Evolutionary conservation across 1,140 invertebrate species (phyloP), one percentile per base, ranked within the genome.

Genomic region (Gonatopus flavifemur): DNA sequence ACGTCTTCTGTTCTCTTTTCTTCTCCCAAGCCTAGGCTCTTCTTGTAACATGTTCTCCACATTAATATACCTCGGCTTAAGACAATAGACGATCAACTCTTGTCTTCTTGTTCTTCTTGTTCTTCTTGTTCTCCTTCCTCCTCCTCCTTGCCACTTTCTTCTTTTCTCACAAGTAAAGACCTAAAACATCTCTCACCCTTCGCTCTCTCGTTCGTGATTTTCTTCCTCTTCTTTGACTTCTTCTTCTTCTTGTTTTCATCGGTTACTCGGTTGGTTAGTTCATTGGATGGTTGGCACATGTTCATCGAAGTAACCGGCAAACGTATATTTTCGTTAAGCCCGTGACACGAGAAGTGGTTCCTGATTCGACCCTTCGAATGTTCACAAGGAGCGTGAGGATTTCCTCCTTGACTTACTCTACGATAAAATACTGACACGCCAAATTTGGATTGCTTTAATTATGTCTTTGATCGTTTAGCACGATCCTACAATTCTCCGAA

Each of bases 51-150:
- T 77, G 76, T 73, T 76, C 76, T 68, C 71, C 73, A 62, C 76
- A 78, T 78, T 78, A 78, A 78, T 78, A 78, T 78, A 75, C 69
- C 73, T 57, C 58, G 67, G 73, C 73, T 78, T 78, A 78, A 74
- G 69, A 76, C 70, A 75, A 76, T 70, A 68, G 67, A 74, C 72
- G 68, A 76, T 69, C 68, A 69, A 63, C 60, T 52, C 52, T 46
- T 32, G 58, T 40, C 49, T 45, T 52, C 8, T 13, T 53, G 41
- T 52, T 28, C 28, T 41, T 40, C 38, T 12, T 44, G 12, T 18
- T 22, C 16, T 30, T 31, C 37, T 32, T 39, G 38, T 42, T 42
- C 42, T 59, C 50, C 47, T 59, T 54, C 60, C 24, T 46, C 58
- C 56, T 37, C 15, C 47, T 24, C 30, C 42, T 47, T 46, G 18